Conservation (phyloP, 2,888 invertebrate species). For the Agrotis puta region DNA sequence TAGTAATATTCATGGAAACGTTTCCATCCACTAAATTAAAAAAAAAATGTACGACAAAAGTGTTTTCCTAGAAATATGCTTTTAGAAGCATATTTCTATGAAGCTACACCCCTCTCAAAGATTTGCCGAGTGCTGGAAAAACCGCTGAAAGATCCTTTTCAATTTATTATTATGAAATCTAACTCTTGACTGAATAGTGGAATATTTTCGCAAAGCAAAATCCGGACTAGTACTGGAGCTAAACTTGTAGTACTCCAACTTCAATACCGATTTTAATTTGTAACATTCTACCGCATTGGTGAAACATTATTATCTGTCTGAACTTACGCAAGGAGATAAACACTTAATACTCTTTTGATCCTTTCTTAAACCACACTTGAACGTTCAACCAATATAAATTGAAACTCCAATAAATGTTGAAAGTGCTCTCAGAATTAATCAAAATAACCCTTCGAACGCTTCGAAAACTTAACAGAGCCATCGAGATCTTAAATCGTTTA, state of each 20-base stretch:
- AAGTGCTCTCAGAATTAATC: constrained; percentile 82
- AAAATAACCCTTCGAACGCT: constrained; percentile 80
- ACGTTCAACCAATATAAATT: constrained; percentile 60
- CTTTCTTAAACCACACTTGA: constrained; percentile 50
- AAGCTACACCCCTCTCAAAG: background rate
- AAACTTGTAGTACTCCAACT: constrained; percentile 11
- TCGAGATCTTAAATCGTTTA: constrained; percentile 88
- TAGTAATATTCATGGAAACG: background rate
- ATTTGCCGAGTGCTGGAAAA: constrained; percentile 14
- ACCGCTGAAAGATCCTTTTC: constrained; percentile 20
- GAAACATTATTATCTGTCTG: constrained; percentile 6
- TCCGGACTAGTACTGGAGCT: background rate
- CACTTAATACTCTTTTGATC: constrained; percentile 57
- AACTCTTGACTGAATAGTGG: constrained; percentile 29
- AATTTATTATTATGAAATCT: constrained; percentile 29
- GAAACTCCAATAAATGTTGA: constrained; percentile 66
- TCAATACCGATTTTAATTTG: constrained; percentile 23
- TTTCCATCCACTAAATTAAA: constrained; percentile 11
- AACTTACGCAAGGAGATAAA: constrained; percentile 36
- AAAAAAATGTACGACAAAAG: background rate
- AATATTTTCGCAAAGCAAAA: constrained; percentile 35
- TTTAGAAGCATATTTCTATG: background rate
- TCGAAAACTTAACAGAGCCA: constrained; percentile 80
- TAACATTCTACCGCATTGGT: constrained; percentile 16
- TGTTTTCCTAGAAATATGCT: constrained; percentile 19